These are phyloP conservation scores for Tringa solitaria DNA, from an alignment of 2,113 vertebrate genomes.

Conservation along the genomic window DNA sequence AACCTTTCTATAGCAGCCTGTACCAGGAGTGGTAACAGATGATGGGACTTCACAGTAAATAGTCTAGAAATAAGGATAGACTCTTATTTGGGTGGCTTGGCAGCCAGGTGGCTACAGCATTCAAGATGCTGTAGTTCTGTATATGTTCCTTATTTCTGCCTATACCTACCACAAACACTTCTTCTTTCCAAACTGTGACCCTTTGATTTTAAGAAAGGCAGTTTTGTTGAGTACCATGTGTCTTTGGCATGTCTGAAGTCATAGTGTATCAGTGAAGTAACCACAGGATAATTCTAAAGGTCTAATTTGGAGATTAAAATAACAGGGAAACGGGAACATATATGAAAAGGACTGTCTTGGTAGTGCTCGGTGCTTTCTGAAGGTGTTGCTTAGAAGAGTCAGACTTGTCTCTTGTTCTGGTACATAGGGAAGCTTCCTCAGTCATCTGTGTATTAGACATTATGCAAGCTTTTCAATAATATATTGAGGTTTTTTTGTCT, in stretches of 20 bases:
- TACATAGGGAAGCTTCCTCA: background rate
- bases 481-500: background rate
- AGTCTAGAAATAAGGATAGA: background rate
- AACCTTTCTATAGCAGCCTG: background rate
- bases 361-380: background rate
- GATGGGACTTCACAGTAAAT: background rate
- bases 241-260: background rate
- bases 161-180: background rate
- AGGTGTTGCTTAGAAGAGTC: background rate
- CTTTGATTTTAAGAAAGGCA: background rate
- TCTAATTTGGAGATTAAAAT: background rate
- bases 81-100: background rate
- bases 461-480: background rate
- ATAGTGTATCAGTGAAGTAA: background rate
- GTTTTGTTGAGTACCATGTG: background rate
- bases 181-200: background rate
- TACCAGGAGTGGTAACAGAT: background rate
- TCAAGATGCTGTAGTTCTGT: background rate
- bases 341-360: background rate
- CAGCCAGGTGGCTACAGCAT: too few species aligned
- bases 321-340: background rate
- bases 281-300: background rate
- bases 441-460: background rate
- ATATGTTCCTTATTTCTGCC: background rate
- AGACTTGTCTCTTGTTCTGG: background rate